Conservation (phyloP, 2,888 invertebrate species). For the Leuctra nigra region DNA sequence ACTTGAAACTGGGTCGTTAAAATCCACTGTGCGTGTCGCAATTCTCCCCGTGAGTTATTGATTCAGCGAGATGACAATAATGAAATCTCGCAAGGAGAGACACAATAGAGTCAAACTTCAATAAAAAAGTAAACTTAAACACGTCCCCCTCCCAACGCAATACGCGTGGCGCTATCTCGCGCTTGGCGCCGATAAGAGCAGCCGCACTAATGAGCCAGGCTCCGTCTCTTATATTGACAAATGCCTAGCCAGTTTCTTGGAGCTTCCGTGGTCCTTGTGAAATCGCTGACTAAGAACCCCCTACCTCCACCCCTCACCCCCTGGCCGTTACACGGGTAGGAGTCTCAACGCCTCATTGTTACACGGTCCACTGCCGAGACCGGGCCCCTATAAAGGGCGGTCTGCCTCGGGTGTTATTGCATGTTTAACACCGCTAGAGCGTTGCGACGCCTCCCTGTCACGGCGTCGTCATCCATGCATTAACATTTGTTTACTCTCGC, state of each 20-base stretch:
- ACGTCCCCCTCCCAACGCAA: too few species aligned
- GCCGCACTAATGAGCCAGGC: too few species aligned
- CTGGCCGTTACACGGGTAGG: too few species aligned
- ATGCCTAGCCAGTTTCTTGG: background rate
- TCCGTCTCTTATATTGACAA: constrained; percentile 1
- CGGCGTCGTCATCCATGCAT: background rate
- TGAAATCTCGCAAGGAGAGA: too few species aligned
- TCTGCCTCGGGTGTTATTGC: background rate
- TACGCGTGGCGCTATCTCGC: too few species aligned
- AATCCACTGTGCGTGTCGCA: background rate
- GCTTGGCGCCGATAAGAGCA: too few species aligned
- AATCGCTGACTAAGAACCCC: constrained; percentile 7
- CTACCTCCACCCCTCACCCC: background rate
- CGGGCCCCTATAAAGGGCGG: background rate
- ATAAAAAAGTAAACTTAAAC: too few species aligned
- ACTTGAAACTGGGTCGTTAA: background rate
- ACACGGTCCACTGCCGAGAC: constrained; percentile 2
- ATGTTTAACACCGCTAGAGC: background rate
- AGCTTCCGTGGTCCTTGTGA: background rate
- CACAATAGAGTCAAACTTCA: too few species aligned
- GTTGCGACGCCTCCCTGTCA: background rate
- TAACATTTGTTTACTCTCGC: background rate
- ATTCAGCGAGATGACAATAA: too few species aligned
- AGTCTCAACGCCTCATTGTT: background rate
- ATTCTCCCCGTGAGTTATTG: too few species aligned